Evolutionary conservation across 2,797 vertebrate species (phyloP).

Genomic region (Mus caroli): DNA sequence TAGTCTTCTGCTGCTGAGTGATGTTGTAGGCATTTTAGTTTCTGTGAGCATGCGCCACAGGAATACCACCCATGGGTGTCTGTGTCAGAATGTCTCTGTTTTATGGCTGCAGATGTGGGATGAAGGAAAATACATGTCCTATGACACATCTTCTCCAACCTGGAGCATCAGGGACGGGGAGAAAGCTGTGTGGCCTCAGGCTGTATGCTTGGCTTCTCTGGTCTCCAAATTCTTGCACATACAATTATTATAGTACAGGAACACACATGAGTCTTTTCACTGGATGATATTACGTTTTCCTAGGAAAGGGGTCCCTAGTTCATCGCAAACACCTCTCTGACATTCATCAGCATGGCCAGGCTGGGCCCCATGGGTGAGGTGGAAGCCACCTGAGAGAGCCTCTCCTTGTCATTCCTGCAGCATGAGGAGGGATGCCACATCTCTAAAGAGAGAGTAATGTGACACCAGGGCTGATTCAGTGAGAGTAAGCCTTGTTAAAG

Average conservation of each 20-base stretch:
- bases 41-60: background rate
- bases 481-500: conserved; percentile 64
- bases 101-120: background rate
- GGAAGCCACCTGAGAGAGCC: background rate
- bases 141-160: background rate
- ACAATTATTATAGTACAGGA: background rate
- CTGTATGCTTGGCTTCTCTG: background rate
- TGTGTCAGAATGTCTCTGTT: background rate
- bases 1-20: background rate
- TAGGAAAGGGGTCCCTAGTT: background rate
- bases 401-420: conserved; percentile 7
- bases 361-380: background rate
- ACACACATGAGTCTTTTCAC: accelerated
- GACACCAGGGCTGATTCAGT: conserved; percentile 45
- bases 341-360: background rate
- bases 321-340: background rate
- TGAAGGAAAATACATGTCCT: background rate
- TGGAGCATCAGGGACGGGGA: background rate
- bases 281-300: background rate
- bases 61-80: no score
- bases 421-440: background rate
- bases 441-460: conserved; percentile 30
- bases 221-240: background rate
- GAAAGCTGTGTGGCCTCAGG: background rate
- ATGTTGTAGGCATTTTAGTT: background rate